phyloP scores from a whole-genome alignment of 2,797 vertebrate species.

The Amblyraja radiata region DNA sequence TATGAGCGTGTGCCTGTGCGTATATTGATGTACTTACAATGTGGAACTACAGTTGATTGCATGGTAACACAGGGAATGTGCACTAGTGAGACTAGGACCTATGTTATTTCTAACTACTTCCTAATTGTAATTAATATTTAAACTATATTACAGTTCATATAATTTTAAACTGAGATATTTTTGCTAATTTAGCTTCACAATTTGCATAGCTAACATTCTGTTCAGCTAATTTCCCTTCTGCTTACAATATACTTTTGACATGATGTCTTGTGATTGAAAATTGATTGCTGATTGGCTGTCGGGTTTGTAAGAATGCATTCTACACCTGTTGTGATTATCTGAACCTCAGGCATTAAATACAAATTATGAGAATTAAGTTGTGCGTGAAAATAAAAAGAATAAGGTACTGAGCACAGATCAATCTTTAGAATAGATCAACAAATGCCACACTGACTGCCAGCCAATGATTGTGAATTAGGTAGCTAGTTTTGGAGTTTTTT shows the following conservation, averaged over 20 bases:
- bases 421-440: neutral
- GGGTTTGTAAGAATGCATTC: neutral
- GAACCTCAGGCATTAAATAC: neutral
- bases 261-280: constrained; percentile 16
- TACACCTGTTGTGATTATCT: constrained; percentile 1
- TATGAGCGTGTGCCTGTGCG: neutral
- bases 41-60: neutral
- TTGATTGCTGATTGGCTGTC: neutral
- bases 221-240: neutral
- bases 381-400: neutral
- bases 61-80: neutral
- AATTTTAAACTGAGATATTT: neutral
- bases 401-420: neutral
- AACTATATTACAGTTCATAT: neutral
- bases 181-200: neutral
- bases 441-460: neutral
- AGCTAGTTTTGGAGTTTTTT: neutral
- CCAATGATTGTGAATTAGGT: neutral
- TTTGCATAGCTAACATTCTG: neutral
- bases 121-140: neutral
- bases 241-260: neutral
- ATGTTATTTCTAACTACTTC: neutral
- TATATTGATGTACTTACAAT: neutral
- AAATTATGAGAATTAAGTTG: neutral
- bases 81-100: neutral